These are phyloP conservation scores for Labrus mixtus DNA, from an alignment of 2,113 vertebrate species.

Conservation along the genomic window DNA sequence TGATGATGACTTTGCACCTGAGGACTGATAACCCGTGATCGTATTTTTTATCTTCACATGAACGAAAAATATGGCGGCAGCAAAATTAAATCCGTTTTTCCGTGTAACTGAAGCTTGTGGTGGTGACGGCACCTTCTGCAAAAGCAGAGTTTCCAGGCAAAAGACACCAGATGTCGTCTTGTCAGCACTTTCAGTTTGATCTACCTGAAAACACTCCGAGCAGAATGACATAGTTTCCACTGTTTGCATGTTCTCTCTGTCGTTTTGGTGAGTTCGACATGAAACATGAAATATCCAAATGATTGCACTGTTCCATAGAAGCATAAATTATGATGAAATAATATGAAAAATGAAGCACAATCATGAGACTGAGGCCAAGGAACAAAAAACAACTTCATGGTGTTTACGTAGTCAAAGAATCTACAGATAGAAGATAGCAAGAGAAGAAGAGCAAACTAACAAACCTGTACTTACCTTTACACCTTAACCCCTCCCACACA, in stretches of 20 bases:
- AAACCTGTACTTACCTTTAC: too few relatives aligned
- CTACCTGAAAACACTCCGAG: background rate
- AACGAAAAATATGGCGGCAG: constrained; percentile 48
- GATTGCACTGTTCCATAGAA: constrained; percentile 18
- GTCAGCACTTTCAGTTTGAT: constrained; percentile 54
- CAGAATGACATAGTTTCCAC: constrained; percentile 32
- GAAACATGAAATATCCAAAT: background rate
- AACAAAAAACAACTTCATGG: too few relatives aligned
- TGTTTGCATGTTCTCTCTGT: background rate
- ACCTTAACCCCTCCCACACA: too few relatives aligned
- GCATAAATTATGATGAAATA: background rate
- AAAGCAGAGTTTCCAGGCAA: constrained; percentile 61
- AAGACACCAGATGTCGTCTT: background rate
- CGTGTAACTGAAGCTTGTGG: constrained; percentile 9
- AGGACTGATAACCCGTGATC: background rate
- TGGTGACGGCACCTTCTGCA: constrained; percentile 49
- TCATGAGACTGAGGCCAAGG: too few relatives aligned
- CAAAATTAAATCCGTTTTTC: constrained; percentile 47
- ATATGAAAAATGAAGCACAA: background rate
- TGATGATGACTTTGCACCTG: background rate
- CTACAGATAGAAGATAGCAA: too few relatives aligned
- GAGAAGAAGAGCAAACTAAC: too few relatives aligned
- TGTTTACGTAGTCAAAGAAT: too few relatives aligned
- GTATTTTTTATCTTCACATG: background rate
- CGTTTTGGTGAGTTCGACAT: background rate